Base-by-base conservation (phyloP, 2,888 invertebrate species). In the Dynastes grantii region DNA sequence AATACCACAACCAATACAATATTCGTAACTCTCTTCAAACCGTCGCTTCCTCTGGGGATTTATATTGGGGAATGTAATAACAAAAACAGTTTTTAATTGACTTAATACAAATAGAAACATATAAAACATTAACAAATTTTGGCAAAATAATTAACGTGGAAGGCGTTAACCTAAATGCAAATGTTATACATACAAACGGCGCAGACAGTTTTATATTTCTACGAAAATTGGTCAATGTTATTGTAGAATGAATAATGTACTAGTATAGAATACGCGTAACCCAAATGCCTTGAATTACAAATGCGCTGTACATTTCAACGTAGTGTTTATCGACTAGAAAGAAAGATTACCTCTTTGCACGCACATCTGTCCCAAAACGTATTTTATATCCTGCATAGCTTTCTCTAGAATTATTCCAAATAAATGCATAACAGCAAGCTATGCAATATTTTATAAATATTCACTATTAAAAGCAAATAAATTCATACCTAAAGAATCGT, bases 241-340 rank as follows among this genome's bases (percentile, higher is more conserved):
- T 65, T 67, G 40, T 40, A 49, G 16, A 67, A 16, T 67, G 45
- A 40, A 67, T 63, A 67, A 9, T 45, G 22, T 16, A 45, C 16
- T 22, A 49, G 40, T 40, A 45, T 67, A 16, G 3, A 67, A 8
- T n/a, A 45, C 40, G 22, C 45, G 37, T 67, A 67, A 67, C 65
- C 65, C 45, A 67, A 40, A 67, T 67, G 65, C 65, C 65, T 45
- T 22, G 65, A 67, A 67, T 67, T 67, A 67, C 65, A 67, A 67
- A 67, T 67, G 65, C 45, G 22, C n/a, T 40, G 40, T 67, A 40
- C 65, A 22, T 67, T 37, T 67, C 45, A 67, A 40, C 40, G 65
- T 45, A 67, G 40, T 67, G 65, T 67, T 45, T 67, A 67, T 45
- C 40, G 40, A 40, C 45, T 67, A 40, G 37, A 67, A 67, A 40